These are phyloP conservation scores for Otus sunia DNA, from an alignment of 2,113 vertebrate species.

Conservation along the genomic window DNA sequence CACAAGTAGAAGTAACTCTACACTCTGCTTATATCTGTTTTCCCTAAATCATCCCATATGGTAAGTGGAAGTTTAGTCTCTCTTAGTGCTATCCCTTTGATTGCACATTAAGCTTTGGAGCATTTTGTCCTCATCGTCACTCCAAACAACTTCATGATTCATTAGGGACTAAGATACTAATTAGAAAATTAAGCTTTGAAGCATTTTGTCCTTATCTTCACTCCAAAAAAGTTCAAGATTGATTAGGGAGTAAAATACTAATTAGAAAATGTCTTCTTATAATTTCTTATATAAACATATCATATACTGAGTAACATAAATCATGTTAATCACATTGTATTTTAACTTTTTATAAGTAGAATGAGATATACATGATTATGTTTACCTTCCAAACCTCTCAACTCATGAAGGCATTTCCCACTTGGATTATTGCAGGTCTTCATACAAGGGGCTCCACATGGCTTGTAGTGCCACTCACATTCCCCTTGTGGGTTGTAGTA, in stretches of 20 bases:
- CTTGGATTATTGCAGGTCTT: constrained; percentile 88
- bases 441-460: constrained; percentile 88
- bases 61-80: neutral
- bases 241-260: neutral
- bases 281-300: neutral
- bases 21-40: neutral
- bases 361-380: neutral
- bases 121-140: neutral
- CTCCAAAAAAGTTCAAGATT: neutral
- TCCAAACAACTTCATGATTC: neutral
- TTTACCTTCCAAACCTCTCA: constrained; percentile 87
- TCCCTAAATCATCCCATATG: neutral
- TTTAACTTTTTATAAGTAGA: neutral
- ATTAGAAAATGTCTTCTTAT: neutral
- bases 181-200: neutral
- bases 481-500: constrained; percentile 86
- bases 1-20: neutral
- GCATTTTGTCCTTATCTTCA: neutral
- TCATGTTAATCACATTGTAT: neutral
- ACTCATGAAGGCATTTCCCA: constrained; percentile 79
- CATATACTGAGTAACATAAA: neutral
- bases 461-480: constrained; percentile 93
- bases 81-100: neutral
- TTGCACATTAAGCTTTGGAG: neutral
- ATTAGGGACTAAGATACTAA: neutral